Conservation (phyloP, 2,888 invertebrate genomes). For the Leptinotarsa juncta region DNA sequence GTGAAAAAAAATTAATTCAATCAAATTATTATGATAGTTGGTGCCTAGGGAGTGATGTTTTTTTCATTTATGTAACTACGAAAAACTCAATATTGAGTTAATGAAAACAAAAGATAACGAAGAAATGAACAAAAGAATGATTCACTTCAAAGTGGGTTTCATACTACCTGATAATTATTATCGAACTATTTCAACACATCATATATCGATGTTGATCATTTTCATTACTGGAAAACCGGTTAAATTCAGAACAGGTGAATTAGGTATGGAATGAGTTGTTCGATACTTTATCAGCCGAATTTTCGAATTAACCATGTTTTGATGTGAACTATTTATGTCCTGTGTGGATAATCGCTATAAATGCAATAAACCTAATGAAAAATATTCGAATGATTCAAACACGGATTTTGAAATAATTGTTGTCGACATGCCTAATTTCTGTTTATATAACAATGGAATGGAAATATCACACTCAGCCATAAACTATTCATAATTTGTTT, state of each 20-base stretch:
- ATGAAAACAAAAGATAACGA: not conserved
- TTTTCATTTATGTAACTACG: too few relatives aligned
- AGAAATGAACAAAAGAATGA: not conserved
- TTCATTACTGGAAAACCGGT: not conserved
- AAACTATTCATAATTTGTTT: not conserved
- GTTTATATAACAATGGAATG: constrained; percentile 1
- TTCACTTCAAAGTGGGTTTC: too few relatives aligned
- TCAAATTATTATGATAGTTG: too few relatives aligned
- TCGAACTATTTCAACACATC: not conserved
- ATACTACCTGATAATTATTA: too few relatives aligned
- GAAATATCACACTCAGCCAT: not conserved
- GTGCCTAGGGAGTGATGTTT: too few relatives aligned
- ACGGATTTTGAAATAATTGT: not conserved
- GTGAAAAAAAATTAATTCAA: too few relatives aligned
- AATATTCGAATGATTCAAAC: not conserved
- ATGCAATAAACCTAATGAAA: constrained; percentile 13
- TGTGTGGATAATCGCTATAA: not conserved
- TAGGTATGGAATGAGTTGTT: not conserved
- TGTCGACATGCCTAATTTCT: not conserved
- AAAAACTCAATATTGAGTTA: too few relatives aligned
- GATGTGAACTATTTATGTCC: not conserved
- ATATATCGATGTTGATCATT: not conserved
- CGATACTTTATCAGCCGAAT: not conserved
- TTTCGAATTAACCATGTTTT: constrained; percentile 2
- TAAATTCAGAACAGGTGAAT: too few relatives aligned